Evolutionary conservation across 30 jellyfish, hydroid and myxozoan genomes (phyloP), one percentile per base, ranked within the genome.

Genomic region (Aurelia sp.): DNA sequence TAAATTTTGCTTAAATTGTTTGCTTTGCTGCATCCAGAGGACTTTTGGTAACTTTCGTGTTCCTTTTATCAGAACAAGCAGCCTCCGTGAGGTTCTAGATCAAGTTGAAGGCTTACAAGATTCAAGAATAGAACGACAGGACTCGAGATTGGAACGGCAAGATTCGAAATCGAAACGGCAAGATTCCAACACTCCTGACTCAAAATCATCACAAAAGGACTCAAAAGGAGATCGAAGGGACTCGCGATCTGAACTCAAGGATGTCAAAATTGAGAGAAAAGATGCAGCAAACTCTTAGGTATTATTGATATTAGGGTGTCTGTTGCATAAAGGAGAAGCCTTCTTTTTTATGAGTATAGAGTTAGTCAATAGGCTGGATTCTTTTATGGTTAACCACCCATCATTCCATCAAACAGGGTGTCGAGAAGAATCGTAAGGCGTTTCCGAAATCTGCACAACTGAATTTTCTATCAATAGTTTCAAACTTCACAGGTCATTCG

Each of bases 91-190:
- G 18, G 98, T 87, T 17, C 83, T 80, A 15, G 93, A 80, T 17
- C 94, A 86, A 81, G 95, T 92, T 18, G 98, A 92, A 66, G 78
- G 98, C 61, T 88, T 92, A 6, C 98, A 92, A 66, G 98, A 92
- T 74, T 82, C 88, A 72, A 79, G 95, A 68, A 90, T 90, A 70
- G 89, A 80, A 47, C 90, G 88, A 10, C 85, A 72, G 71, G 88
- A 76, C 68, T 87, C 90, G 13, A 76, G 90, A 41, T 38, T 62
- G 38, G 79, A 76, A 63, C 93, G 93, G 4, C 84, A 68, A 67
- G 93, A 84, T 27, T 73, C 87, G 72, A 76, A 50, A 61, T 60
- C 76, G 24, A 76, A 84, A 21, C 83, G 84, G 18, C 70, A 72
- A 1, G 90, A 80, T 22, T 81, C 91, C 64, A 82, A 70, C 53